Evolutionary conservation across 2,888 invertebrate genomes (phyloP).

Genomic region (Chrysolina americana): DNA sequence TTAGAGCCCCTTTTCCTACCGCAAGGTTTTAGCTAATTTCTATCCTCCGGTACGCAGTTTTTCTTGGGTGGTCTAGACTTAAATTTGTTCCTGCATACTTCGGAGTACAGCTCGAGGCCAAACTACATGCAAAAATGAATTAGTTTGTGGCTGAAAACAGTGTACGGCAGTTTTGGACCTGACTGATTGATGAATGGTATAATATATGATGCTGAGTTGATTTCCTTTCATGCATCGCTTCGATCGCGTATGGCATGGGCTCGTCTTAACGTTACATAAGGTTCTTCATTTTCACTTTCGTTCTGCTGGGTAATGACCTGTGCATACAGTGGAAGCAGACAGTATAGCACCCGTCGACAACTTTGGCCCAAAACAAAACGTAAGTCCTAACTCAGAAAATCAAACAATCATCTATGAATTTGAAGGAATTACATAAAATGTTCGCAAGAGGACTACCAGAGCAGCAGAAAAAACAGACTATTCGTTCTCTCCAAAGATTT

Average conservation of each 20-base stretch:
- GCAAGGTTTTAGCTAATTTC: conserved; percentile 39
- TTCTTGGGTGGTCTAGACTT: conserved; percentile 42
- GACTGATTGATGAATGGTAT: conserved; percentile 2
- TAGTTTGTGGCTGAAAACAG: conserved; percentile 44
- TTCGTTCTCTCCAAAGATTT: too few species aligned
- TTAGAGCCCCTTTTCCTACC: conserved; percentile 27
- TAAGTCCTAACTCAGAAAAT: too few species aligned
- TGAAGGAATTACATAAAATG: too few species aligned
- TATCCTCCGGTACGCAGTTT: conserved; percentile 35
- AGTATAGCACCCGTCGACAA: too few species aligned
- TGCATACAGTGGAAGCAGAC: too few species aligned
- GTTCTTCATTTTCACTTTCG: too few species aligned
- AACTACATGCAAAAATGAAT: conserved; percentile 44
- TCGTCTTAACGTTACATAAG: neutral
- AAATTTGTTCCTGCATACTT: conserved; percentile 39
- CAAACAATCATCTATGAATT: too few species aligned
- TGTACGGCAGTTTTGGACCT: conserved; percentile 35
- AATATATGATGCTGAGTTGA: neutral
- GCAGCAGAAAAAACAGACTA: too few species aligned
- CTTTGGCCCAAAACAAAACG: too few species aligned
- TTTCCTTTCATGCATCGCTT: neutral
- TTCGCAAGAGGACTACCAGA: too few species aligned
- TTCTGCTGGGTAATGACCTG: too few species aligned
- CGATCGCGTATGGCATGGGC: neutral
- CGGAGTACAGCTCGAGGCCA: conserved; percentile 31